Conservation (phyloP, 2,113 vertebrate species). For the Accipiter cooperii region DNA sequence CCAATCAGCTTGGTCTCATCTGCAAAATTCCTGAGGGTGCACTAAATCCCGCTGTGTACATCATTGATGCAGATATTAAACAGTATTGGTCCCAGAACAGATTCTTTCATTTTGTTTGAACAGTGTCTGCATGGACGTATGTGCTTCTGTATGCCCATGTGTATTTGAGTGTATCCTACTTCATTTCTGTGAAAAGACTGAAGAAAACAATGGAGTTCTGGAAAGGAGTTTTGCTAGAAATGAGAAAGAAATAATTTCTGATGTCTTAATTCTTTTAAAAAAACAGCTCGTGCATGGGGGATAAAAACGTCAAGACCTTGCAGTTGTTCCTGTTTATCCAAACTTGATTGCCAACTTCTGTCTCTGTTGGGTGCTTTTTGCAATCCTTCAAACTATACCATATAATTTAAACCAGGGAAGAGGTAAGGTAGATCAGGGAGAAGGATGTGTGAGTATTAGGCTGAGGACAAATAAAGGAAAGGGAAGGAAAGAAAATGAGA, state of each 20-base stretch:
- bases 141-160: not conserved
- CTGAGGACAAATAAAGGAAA: not conserved
- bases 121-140: not conserved
- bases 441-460: not conserved
- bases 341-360: not conserved
- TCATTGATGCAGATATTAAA: not conserved
- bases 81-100: not conserved
- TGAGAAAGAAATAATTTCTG: not conserved
- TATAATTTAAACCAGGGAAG: not conserved
- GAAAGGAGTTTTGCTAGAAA: not conserved
- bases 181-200: not conserved
- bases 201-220: not conserved
- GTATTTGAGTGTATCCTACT: not conserved
- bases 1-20: not conserved
- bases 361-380: not conserved
- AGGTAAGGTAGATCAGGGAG: not conserved
- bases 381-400: not conserved
- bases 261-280: not conserved
- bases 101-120: not conserved
- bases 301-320: not conserved
- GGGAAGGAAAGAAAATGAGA: not conserved
- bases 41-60: not conserved
- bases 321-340: not conserved
- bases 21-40: not conserved
- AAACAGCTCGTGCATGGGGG: not conserved